These are phyloP conservation scores for Leistus spinibarbis DNA, from an alignment of 2,888 invertebrate species.

Conservation along the genomic window DNA sequence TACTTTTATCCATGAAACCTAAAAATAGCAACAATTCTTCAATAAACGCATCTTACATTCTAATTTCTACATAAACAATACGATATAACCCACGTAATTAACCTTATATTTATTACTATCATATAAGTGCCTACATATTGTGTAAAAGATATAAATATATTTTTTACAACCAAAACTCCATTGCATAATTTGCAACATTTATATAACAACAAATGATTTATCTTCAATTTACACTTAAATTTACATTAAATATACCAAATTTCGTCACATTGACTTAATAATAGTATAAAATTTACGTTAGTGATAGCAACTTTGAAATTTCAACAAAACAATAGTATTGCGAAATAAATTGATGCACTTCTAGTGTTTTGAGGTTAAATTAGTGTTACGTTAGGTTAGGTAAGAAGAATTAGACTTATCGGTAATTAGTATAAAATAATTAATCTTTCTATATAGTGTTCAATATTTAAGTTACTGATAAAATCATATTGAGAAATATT, in stretches of 20 bases:
- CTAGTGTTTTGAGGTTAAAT: neutral
- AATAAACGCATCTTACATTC: no score
- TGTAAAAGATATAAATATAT: neutral
- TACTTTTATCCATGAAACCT: no score
- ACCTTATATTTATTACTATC: neutral
- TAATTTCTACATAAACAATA: no score
- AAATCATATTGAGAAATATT: no score
- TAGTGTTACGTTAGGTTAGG: neutral
- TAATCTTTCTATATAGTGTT: no score
- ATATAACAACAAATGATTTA: no score
- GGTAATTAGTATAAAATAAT: no score
- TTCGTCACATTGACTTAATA: no score
- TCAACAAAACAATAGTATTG: neutral
- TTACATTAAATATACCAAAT: neutral
- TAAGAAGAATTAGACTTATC: no score
- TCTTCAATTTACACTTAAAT: neutral
- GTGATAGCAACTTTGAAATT: neutral
- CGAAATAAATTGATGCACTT: neutral
- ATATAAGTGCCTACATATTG: neutral
- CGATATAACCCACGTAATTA: no score
- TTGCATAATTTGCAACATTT: neutral
- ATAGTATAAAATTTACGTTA: neutral
- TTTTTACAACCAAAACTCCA: neutral
- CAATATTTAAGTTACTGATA: no score
- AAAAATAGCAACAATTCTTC: no score